Conservation (phyloP, 2,113 vertebrate species). For the Chlamydotis undulata region DNA sequence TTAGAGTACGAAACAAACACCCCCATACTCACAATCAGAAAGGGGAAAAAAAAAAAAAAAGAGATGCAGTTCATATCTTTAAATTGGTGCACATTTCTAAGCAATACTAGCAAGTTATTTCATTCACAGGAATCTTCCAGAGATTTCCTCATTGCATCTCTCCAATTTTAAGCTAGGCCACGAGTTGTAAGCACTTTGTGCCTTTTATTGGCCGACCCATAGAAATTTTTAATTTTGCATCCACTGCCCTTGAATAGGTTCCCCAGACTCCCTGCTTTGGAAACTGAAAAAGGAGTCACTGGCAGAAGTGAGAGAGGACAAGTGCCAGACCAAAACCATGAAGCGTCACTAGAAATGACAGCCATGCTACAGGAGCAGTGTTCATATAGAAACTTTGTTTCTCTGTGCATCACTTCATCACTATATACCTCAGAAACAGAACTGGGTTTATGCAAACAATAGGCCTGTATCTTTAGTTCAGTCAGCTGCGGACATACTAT, state of each 20-base stretch:
- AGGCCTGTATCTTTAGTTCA: neutral
- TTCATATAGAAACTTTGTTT: neutral
- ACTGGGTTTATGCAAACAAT: neutral
- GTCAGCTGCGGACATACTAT: neutral
- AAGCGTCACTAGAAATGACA: neutral
- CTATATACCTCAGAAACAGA: neutral
- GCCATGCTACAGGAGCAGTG: rapidly evolving
- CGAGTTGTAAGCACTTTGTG: neutral
- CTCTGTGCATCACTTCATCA: neutral
- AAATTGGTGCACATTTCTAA: neutral
- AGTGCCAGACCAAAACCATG: neutral
- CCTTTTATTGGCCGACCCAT: neutral
- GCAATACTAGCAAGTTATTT: neutral
- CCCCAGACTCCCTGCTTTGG: neutral
- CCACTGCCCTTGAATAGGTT: neutral
- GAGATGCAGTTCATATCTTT: neutral
- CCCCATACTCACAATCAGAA: neutral
- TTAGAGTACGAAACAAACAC: neutral
- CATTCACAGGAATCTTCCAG: neutral
- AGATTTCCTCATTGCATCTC: neutral
- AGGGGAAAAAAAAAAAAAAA: neutral
- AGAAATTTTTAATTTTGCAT: neutral
- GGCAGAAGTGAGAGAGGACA: neutral
- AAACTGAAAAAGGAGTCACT: neutral
- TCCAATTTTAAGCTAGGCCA: neutral